Evolutionary conservation across 2,888 invertebrate genomes (phyloP).

Genomic region (Bellardia bayeri): DNA sequence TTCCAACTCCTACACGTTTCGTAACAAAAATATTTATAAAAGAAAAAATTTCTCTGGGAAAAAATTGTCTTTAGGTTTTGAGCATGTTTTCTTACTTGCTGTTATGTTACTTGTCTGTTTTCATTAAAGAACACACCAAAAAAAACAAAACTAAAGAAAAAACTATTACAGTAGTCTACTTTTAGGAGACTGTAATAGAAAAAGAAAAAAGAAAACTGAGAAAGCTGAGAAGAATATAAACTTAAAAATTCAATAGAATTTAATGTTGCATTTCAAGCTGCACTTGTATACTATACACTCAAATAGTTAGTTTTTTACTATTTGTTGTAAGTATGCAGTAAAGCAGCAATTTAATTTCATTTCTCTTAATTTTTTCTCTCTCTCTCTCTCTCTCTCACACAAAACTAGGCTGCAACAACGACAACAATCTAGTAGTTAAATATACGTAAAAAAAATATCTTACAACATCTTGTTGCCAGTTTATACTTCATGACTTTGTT

Average conservation of each 20-base stretch:
- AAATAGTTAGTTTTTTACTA: slow-evolving; percentile 22
- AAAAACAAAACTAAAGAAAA: neutral
- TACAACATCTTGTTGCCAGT: slow-evolving; percentile 58
- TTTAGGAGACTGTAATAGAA: slow-evolving; percentile 5
- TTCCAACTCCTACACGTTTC: neutral
- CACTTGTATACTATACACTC: neutral
- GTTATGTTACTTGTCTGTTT: slow-evolving; percentile 47
- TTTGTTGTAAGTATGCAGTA: slow-evolving; percentile 54
- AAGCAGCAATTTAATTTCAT: slow-evolving; percentile 69
- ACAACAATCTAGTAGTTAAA: neutral
- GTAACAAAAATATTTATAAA: neutral
- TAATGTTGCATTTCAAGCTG: slow-evolving; percentile 50
- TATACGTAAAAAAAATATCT: neutral
- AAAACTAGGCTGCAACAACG: slow-evolving; percentile 7
- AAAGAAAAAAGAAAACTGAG: slow-evolving; percentile 6
- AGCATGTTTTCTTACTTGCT: slow-evolving; percentile 14
- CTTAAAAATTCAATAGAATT: slow-evolving; percentile 40
- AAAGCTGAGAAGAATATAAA: slow-evolving; percentile 1
- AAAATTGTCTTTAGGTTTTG: slow-evolving; percentile 36
- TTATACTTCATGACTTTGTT: slow-evolving; percentile 54
- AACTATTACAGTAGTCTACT: slow-evolving; percentile 21
- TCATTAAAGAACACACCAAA: slow-evolving; percentile 42
- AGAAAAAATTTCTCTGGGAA: neutral
- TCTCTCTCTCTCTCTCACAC: neutral
- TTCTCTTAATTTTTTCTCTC: slow-evolving; percentile 26